Base-by-base conservation (phyloP, 2,888 invertebrate genomes). In the Hydropsyche betteni region DNA sequence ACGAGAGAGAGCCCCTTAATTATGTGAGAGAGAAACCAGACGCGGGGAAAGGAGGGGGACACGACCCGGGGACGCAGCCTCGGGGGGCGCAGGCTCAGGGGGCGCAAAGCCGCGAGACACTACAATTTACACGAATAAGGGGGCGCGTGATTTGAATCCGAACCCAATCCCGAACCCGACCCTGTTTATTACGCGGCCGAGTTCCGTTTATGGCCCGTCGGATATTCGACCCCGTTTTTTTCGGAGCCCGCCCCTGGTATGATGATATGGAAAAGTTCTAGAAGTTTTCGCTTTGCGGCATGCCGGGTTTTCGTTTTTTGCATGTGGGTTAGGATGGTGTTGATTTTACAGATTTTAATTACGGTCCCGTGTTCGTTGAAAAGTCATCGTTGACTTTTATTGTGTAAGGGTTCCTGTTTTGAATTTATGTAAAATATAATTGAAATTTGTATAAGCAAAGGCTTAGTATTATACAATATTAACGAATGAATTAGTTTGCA, bases 111-210 rank as follows among this genome's bases (percentile, higher is more conserved):
- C 68, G 44, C 68, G 36, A 24, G 24, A 68, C 36, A 68, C 68
- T 68, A 38, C 68, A 69, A 69, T 69, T 69, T 50, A 50, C 44
- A 69, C 6, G 69, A 24, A 50, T 69, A 14, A 14, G 50, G 33
- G 8, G 34, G 70, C 34, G 52, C 70, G 70, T 70, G 70, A 70
- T 70, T 53, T 34, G 70, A 70, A 70, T 70, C 70, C 52, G 50
- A 51, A 50, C 69, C 69, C 36, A 10, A 24, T 24, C 12, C 24
- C 6, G 5, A 64, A 64, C 64, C 16, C 64, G 34, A 12, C 33
- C 64, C 16, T 64, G 33, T 64, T 64, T 64, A 64, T 64, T 64
- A 34, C 64, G 5, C 34, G 16, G 33, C 24, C 24, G 64, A 64
- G 34, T 64, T 64, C 12, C 12, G 64, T 12, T 24, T 34, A 34